Evolutionary conservation across 2,797 vertebrate species (phyloP).

Genomic region (Rhabdomys pumilio): DNA sequence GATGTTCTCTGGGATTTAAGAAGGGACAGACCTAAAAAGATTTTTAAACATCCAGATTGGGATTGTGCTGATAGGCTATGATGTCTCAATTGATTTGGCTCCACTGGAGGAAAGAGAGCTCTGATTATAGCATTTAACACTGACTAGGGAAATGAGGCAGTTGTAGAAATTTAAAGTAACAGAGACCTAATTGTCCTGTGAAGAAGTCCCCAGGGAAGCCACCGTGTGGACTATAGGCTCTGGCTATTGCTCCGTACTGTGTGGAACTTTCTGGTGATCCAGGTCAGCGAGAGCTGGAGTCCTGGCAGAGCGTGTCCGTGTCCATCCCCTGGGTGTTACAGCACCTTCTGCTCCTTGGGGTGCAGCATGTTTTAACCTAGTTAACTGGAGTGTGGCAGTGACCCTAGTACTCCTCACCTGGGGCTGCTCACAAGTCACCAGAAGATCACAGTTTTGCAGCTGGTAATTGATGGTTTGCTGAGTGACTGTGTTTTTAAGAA

Average conservation of each 20-base stretch:
- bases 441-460: not conserved
- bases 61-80: slow-evolving; percentile 26
- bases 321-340: not conserved
- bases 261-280: not conserved
- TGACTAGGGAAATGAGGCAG: slow-evolving; percentile 62
- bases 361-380: not conserved
- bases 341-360: not conserved
- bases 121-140: slow-evolving; percentile 67
- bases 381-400: not conserved
- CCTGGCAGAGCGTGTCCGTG: not conserved
- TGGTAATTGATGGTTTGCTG: slow-evolving; percentile 8
- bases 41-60: slow-evolving; percentile 41
- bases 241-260: not conserved
- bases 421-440: not conserved
- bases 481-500: not conserved
- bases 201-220: slow-evolving; percentile 33
- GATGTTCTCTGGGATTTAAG: slow-evolving; percentile 35
- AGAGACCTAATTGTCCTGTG: slow-evolving; percentile 16
- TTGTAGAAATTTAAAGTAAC: slow-evolving; percentile 74
- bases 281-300: not conserved
- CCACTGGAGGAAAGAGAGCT: slow-evolving; percentile 29
- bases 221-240: not conserved
- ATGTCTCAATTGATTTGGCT: slow-evolving; percentile 58
- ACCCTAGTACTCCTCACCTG: not conserved
- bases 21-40: not conserved